These are phyloP conservation scores for Empidonax alnorum DNA, from an alignment of 2,113 vertebrate genomes.

Conservation along the genomic window DNA sequence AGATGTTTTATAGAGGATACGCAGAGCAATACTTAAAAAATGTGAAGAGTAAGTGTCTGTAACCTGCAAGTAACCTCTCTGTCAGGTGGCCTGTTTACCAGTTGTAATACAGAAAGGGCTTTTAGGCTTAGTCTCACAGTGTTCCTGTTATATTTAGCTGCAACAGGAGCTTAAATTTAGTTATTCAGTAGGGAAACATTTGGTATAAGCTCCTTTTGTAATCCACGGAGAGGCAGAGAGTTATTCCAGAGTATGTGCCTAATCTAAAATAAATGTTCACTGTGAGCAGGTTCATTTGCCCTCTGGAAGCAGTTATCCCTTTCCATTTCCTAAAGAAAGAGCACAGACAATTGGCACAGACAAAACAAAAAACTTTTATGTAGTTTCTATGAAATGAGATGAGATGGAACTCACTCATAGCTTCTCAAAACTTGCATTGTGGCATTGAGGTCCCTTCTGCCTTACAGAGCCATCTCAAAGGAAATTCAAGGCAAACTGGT, in stretches of 20 bases:
- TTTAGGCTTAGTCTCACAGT: neutral
- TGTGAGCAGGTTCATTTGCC: neutral
- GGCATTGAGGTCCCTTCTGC: neutral
- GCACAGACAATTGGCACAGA: neutral
- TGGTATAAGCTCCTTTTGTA: neutral
- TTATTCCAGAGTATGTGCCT: neutral
- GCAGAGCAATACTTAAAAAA: neutral
- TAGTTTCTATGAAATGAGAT: neutral
- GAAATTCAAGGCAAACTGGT: neutral
- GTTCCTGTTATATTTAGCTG: conserved; percentile 13
- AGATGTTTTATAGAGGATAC: neutral
- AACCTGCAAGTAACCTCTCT: neutral
- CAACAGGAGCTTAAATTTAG: neutral
- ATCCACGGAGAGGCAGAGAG: neutral
- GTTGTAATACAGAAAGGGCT: neutral
- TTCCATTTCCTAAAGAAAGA: neutral
- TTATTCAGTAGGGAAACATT: neutral
- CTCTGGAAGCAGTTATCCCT: neutral
- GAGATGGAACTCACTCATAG: neutral
- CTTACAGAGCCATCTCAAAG: neutral
- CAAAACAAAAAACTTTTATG: neutral
- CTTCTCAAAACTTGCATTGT: neutral
- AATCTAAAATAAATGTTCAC: neutral
- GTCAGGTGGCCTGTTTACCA: conserved; percentile 1
- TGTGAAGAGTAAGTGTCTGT: neutral